These are phyloP conservation scores for Calyptomena viridis DNA, from an alignment of 2,113 vertebrate species.

Conservation along the genomic window DNA sequence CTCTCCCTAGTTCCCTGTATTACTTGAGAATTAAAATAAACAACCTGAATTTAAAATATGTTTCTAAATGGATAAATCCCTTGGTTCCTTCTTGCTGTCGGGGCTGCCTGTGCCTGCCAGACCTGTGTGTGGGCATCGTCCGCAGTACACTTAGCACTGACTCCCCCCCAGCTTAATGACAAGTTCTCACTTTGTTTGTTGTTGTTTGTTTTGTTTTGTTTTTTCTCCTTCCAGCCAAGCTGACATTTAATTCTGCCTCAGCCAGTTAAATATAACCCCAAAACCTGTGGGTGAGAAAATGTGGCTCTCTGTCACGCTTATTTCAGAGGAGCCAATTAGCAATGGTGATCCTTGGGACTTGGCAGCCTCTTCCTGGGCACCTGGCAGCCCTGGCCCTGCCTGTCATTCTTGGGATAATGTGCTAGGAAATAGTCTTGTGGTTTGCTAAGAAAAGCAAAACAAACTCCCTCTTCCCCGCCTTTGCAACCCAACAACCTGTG, in stretches of 20 bases:
- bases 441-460: slow-evolving; percentile 65
- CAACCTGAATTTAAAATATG: not conserved
- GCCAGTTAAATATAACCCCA: slow-evolving; percentile 56
- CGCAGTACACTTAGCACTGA: not conserved
- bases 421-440: slow-evolving; percentile 57
- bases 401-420: slow-evolving; percentile 43
- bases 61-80: not conserved
- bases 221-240: slow-evolving; percentile 49
- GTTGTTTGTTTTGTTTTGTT: slow-evolving; percentile 67
- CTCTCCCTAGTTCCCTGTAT: not conserved
- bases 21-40: not conserved
- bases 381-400: slow-evolving; percentile 26
- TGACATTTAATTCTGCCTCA: slow-evolving; percentile 65
- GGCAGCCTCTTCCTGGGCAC: slow-evolving; percentile 40
- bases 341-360: slow-evolving; percentile 57
- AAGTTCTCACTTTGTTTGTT: slow-evolving; percentile 69
- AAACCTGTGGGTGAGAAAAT: slow-evolving; percentile 60
- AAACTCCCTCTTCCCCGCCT: not conserved
- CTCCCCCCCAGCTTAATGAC: slow-evolving; percentile 36
- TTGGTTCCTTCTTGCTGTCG: not conserved
- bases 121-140: not conserved
- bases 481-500: slow-evolving; percentile 55
- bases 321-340: slow-evolving; percentile 64
- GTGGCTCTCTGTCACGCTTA: slow-evolving; percentile 51
- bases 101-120: not conserved